phyloP scores from a whole-genome alignment of 1,140 invertebrate species.

The Thrips palmi region DNA sequence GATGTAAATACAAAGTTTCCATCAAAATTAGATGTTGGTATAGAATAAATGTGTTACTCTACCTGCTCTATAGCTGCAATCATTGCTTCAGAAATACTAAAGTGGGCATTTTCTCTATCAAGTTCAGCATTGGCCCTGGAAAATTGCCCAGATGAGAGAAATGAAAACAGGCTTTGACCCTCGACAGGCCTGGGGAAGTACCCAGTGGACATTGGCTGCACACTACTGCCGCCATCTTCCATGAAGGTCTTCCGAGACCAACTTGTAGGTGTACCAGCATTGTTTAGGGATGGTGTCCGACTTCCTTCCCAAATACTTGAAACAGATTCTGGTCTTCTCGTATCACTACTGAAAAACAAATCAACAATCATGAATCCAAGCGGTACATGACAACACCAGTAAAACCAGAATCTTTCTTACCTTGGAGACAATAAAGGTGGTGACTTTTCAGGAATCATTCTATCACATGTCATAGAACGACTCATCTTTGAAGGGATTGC shows the following conservation, averaged over 20 bases:
- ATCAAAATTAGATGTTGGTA: neutral
- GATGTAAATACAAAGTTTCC: neutral
- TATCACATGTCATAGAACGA: neutral
- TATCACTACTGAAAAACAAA: no score
- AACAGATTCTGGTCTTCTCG: no score
- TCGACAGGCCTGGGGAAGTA: conserved; percentile 41
- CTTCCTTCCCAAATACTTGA: no score
- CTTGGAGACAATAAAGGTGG: no score
- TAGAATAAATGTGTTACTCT: conserved; percentile 16
- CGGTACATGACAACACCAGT: no score
- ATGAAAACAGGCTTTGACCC: conserved; percentile 56
- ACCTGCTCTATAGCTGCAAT: conserved; percentile 66
- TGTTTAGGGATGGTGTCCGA: no score
- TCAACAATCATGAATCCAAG: no score
- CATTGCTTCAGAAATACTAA: conserved; percentile 65
- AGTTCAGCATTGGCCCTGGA: conserved; percentile 52
- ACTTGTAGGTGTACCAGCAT: no score
- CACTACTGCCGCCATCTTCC: conserved; percentile 35
- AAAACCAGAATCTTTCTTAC: no score
- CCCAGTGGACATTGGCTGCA: conserved; percentile 34
- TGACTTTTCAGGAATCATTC: no score
- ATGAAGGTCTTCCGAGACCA: conserved; percentile 46
- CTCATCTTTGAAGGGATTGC: conserved; percentile 2
- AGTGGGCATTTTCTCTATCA: conserved; percentile 74
- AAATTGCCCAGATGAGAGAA: conserved; percentile 52